Percentiles rank a stretch among this genome's conserved stretches.
These are phyloP conservation scores for Octopus bimaculoides DNA, from an alignment of 1,140 invertebrate species.

Conservation along the genomic window DNA sequence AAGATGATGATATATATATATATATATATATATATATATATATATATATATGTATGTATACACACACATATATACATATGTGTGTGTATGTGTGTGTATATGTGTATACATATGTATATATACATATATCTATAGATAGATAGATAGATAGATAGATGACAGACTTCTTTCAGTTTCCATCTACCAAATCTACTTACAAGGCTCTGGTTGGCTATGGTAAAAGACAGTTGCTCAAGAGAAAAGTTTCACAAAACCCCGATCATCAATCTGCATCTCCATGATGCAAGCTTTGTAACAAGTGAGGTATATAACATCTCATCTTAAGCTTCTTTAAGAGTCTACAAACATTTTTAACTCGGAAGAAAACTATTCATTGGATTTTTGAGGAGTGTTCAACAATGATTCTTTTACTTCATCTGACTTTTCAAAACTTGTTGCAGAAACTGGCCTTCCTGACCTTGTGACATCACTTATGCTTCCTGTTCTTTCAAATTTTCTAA, in stretches of 20 bases:
- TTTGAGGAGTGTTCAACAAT: conserved; percentile 7
- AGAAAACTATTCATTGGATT: neutral
- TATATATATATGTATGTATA: too few species aligned
- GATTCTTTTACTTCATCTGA: conserved; percentile 11
- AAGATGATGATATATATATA: too few species aligned
- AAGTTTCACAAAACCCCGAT: neutral
- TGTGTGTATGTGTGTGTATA: too few species aligned
- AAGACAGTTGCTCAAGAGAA: neutral
- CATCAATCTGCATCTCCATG: neutral
- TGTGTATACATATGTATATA: too few species aligned
- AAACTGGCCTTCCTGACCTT: conserved; percentile 10
- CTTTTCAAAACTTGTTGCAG: conserved; percentile 10
- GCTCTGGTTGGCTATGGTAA: too few species aligned
- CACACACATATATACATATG: too few species aligned
- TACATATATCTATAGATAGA: too few species aligned
- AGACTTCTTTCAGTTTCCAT: too few species aligned
- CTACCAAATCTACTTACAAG: too few species aligned
- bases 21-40: too few species aligned
- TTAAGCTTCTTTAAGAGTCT: conserved; percentile 13
- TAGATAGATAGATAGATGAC: too few species aligned
- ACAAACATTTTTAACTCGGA: neutral
- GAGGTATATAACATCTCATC: conserved; percentile 7
- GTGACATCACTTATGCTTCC: neutral
- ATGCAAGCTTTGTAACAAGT: conserved; percentile 8
- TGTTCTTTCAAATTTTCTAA: conserved; percentile 11